Evolutionary conservation across 2,888 invertebrate genomes (phyloP), one percentile per base, ranked within the genome.

Genomic region (Saturnia pavonia): DNA sequence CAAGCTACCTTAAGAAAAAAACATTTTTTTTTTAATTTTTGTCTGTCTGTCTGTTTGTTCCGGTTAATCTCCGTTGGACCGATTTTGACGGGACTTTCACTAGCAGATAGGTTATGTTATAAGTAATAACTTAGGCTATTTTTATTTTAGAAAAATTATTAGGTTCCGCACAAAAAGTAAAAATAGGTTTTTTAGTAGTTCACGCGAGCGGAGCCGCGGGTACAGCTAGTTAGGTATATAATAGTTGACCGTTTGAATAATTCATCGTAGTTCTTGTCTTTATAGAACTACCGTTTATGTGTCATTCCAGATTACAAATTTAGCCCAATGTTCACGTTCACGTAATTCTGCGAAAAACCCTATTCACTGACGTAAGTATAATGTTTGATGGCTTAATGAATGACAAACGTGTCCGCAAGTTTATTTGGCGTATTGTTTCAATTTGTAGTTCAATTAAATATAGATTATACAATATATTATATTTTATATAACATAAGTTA

Each of bases 361-460:
- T 40, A 40, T 65, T 65, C 19, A 65, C 1, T 65, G 65, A 65
- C 65, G 65, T 40, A 34, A 40, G 40, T 40, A 40, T 40, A 40
- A 65, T 65, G 34, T 65, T 40, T 65, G 40, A n/a, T 40, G n/a
- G n/a, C 11, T 34, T 65, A 65, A 65, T 65, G 65, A 65, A 65
- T 65, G 34, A 65, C 65, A 40, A 65, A 65, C 65, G 19, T 65
- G 65, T 0, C 40, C n/a, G 9, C 40, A n/a, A n/a, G 54, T 63
- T 63, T 63, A 16, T 40, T 40, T 40, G 40, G 19, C 65, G 34
- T 40, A 65, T 65, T 0, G 65, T 25, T 27, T 27, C 27, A 60
- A 14, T 60, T 60, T 60, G 27, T 60, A 60, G 27, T 27, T 60
- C 0, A 60, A 60, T 60, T 60, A 27, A 60, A 60, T 27, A 16